A percentile compares a stretch with the other conserved stretches of the same genome.
Conservation (phyloP, 2,113 vertebrate species). For the Taxidea taxus region DNA sequence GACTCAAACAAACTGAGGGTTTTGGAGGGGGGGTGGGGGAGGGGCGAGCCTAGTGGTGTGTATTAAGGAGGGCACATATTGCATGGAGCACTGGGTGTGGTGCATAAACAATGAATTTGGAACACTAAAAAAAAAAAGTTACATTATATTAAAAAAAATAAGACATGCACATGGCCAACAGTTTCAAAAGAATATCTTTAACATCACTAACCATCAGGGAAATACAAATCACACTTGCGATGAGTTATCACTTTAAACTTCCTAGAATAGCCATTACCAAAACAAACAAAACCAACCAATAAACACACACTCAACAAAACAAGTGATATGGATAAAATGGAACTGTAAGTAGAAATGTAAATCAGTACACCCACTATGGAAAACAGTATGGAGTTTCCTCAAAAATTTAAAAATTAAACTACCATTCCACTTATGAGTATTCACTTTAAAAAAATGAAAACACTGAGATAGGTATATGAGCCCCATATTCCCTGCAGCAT, state of each 20-base stretch:
- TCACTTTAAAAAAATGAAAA: background rate
- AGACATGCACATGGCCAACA: too few species aligned
- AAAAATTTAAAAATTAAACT: too few species aligned
- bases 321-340: background rate
- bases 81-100: too few species aligned
- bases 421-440: background rate
- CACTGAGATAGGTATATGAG: background rate
- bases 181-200: background rate
- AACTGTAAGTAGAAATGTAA: background rate
- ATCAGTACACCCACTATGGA: background rate
- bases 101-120: too few species aligned
- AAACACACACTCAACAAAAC: background rate
- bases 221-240: background rate
- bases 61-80: too few species aligned
- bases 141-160: too few species aligned
- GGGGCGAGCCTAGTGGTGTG: too few species aligned
- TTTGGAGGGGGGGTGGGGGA: too few species aligned
- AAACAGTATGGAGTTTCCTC: background rate
- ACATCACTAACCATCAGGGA: background rate
- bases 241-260: background rate
- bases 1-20: too few species aligned
- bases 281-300: background rate
- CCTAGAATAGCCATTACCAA: background rate
- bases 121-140: too few species aligned
- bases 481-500: background rate